A percentile compares a stretch with the other conserved stretches of the same genome.
Conservation (phyloP, 2,797 vertebrate genomes). For the Miichthys miiuy region DNA sequence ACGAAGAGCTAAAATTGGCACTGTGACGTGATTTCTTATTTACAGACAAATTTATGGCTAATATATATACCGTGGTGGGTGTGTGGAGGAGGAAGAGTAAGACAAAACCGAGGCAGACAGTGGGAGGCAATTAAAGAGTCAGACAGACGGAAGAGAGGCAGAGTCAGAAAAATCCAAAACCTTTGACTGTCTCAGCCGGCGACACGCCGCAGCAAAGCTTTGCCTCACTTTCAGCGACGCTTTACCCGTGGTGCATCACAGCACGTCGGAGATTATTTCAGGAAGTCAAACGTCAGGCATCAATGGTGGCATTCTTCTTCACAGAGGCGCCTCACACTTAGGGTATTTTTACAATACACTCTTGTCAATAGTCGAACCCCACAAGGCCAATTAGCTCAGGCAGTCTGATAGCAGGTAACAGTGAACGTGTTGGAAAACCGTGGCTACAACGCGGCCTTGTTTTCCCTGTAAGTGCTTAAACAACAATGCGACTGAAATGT, state of each 20-base stretch:
- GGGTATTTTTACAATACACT: slow-evolving; percentile 14
- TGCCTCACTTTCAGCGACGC: not conserved
- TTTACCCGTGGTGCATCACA: not conserved
- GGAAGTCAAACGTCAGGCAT: slow-evolving; percentile 22
- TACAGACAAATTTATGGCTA: not conserved
- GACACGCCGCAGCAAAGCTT: slow-evolving; percentile 16
- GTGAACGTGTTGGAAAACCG: slow-evolving; percentile 23
- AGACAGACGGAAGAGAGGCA: not conserved
- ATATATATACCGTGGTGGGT: not conserved
- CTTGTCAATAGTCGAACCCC: slow-evolving; percentile 41
- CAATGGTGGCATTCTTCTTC: not conserved
- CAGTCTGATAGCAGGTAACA: slow-evolving; percentile 50
- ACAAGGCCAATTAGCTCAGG: slow-evolving; percentile 63
- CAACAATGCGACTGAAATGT: slow-evolving; percentile 22
- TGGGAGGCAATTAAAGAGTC: not conserved
- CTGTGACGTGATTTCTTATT: not conserved
- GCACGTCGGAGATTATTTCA: slow-evolving; percentile 39
- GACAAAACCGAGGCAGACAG: not conserved
- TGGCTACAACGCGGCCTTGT: slow-evolving; percentile 4
- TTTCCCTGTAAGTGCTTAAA: slow-evolving; percentile 28
- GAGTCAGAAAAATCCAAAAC: not conserved
- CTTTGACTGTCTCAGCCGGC: slow-evolving; percentile 1
- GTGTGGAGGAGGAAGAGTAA: not conserved
- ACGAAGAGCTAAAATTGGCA: not conserved
- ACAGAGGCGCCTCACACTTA: not conserved